A percentile compares a stretch with the other conserved stretches of the same genome.
phyloP scores from a whole-genome alignment of 2,888 invertebrate genomes.

The Xanthorhoe spadicearia region DNA sequence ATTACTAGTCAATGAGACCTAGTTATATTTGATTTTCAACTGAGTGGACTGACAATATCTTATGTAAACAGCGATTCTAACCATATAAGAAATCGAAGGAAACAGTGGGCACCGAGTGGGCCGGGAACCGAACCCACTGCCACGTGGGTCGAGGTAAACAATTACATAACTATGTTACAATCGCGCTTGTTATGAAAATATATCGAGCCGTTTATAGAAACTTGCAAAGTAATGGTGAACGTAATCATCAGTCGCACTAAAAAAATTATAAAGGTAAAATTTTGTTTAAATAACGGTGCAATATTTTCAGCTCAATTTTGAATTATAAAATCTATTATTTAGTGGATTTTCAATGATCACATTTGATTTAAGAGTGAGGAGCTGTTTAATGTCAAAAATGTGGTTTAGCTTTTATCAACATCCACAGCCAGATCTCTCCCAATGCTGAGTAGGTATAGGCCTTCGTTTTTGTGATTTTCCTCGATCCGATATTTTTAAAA shows the following conservation, averaged over 20 bases:
- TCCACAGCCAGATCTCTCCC: too few relatives aligned
- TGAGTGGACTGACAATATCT: constrained; percentile 35
- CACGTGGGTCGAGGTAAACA: constrained; percentile 62
- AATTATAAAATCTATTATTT: too few relatives aligned
- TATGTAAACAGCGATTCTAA: constrained; percentile 50
- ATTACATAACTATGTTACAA: constrained; percentile 63
- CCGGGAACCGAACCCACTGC: constrained; percentile 59
- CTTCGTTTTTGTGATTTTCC: too few relatives aligned
- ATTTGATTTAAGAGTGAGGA: too few relatives aligned
- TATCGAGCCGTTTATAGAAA: constrained; percentile 22
- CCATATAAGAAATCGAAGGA: constrained; percentile 59
- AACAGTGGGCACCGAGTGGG: constrained; percentile 66
- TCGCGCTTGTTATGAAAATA: constrained; percentile 39
- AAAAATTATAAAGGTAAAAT: background rate
- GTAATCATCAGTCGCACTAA: background rate
- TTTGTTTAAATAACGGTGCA: too few relatives aligned
- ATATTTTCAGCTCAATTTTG: too few relatives aligned
- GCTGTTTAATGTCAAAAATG: too few relatives aligned
- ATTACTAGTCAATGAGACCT: too few relatives aligned
- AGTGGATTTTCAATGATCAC: too few relatives aligned
- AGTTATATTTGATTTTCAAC: background rate
- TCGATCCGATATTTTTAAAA: too few relatives aligned
- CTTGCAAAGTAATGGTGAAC: constrained; percentile 9
- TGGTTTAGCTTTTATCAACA: too few relatives aligned
- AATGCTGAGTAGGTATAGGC: too few relatives aligned